These are phyloP conservation scores for Listrodromus nycthemerus DNA, from an alignment of 2,888 invertebrate species.

Conservation along the genomic window DNA sequence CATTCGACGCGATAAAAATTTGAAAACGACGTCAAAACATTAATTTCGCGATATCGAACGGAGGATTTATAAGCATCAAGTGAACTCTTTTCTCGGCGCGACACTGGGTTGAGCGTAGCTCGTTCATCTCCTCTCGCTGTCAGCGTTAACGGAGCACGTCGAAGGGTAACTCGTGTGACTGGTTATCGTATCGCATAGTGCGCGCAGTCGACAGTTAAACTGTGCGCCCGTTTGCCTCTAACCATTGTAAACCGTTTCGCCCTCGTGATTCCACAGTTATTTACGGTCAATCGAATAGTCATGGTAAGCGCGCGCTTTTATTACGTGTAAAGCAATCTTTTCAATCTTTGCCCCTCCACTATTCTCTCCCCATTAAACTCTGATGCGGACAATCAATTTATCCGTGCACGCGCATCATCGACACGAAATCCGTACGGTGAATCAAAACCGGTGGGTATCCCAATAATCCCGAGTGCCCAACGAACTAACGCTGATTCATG, in stretches of 20 bases:
- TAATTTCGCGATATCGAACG: background rate
- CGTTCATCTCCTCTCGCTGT: constrained; percentile 50
- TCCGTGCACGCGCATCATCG: constrained; percentile 1
- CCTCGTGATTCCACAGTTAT: constrained; percentile 60
- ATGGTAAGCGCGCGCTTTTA: constrained; percentile 57
- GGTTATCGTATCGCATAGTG: constrained; percentile 10
- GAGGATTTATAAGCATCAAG: constrained; percentile 41
- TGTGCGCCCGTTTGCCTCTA: constrained; percentile 25
- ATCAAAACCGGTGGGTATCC: constrained; percentile 8
- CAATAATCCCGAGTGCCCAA: constrained; percentile 13
- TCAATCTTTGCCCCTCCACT: constrained; percentile 48
- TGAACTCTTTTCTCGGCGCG: constrained; percentile 57
- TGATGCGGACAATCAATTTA: constrained; percentile 25
- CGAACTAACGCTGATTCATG: background rate
- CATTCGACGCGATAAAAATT: no score
- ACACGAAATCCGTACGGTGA: background rate
- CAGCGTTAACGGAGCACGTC: constrained; percentile 62
- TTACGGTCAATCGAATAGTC: constrained; percentile 60
- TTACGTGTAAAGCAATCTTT: constrained; percentile 67
- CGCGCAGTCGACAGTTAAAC: constrained; percentile 2
- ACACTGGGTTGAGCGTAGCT: constrained; percentile 49
- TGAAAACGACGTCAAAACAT: constrained; percentile 55
- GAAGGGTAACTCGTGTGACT: constrained; percentile 49
- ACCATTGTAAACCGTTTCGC: constrained; percentile 60
- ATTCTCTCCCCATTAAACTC: constrained; percentile 50